A percentile compares a stretch with the other conserved stretches of the same genome.
These are phyloP conservation scores for Pseudoatta argentina DNA, from an alignment of 1,140 invertebrate genomes.

Conservation along the genomic window DNA sequence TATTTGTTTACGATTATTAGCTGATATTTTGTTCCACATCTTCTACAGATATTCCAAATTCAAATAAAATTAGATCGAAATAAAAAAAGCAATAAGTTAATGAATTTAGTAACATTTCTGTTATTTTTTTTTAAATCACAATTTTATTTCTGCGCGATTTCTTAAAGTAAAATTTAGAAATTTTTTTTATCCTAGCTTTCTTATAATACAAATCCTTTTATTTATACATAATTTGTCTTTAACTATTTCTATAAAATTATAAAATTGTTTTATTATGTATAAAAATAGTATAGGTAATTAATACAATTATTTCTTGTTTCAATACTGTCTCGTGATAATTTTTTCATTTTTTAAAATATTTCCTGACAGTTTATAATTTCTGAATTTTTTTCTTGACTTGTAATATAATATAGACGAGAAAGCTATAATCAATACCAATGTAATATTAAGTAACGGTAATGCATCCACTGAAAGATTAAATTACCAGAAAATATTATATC, in stretches of 20 bases:
- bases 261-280: background rate
- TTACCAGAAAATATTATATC: background rate
- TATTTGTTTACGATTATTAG: background rate
- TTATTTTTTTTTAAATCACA: background rate
- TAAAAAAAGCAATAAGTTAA: background rate
- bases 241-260: constrained; percentile 7
- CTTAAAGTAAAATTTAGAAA: background rate
- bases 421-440: background rate
- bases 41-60: background rate
- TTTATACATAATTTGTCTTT: background rate
- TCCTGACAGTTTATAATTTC: background rate
- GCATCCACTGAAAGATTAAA: background rate
- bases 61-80: too few species aligned
- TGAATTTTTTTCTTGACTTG: background rate
- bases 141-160: constrained; percentile 8
- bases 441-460: background rate
- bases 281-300: background rate
- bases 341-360: background rate
- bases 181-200: background rate
- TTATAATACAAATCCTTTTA: background rate
- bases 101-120: background rate
- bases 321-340: background rate
- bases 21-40: background rate
- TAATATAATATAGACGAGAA: background rate
- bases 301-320: background rate